Evolutionary conservation across 2,888 invertebrate genomes (phyloP), one percentile per base, ranked within the genome.

Genomic region (Sicus ferrugineus): DNA sequence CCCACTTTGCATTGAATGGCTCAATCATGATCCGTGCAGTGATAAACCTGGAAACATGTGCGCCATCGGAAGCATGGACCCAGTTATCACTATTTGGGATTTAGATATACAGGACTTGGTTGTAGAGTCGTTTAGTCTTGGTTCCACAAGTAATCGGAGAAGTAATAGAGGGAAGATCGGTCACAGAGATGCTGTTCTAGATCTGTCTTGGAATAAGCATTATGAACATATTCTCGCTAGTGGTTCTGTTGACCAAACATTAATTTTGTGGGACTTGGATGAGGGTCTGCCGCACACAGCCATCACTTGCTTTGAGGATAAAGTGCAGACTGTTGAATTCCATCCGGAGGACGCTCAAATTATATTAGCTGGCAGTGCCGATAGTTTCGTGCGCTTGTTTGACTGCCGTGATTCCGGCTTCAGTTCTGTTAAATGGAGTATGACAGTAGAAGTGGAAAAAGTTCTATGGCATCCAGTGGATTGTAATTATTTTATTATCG

Each of bases 61-160:
- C 77, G 98, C 97, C 0, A 89, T 98, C 69, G 98, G 97, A 14
- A 92, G 92, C 42, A 97, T 98, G 96, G 91, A 92, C 73, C 93
- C 96, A 0, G 89, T 93, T 52, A 97, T 98, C 69, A 93, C 96
- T 77, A 90, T 98, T n/a, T 99, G 98, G 97, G 97, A 98, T 85
- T 85, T 98, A 54, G 98, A 98, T 85, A 89, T 98, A 70, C 91
- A 97, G 74, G 95, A 98, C 81, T 92, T 92, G 70, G 86, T 97
- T 50, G 96, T 96, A 80, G 96, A 98, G 0, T 92, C 92, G 0
- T 93, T 92, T 81, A 91, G 90, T 76, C 87, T 98, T 30, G 93
- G 94, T 6, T 88, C 88, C 73, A 92, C 91, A 77, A 89, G 89
- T 2, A 92, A 88, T 79, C 92, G 91, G 78, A 93, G 91, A 83